phyloP scores from a whole-genome alignment of 2,888 invertebrate genomes.

The Orchesellides sinensis region DNA sequence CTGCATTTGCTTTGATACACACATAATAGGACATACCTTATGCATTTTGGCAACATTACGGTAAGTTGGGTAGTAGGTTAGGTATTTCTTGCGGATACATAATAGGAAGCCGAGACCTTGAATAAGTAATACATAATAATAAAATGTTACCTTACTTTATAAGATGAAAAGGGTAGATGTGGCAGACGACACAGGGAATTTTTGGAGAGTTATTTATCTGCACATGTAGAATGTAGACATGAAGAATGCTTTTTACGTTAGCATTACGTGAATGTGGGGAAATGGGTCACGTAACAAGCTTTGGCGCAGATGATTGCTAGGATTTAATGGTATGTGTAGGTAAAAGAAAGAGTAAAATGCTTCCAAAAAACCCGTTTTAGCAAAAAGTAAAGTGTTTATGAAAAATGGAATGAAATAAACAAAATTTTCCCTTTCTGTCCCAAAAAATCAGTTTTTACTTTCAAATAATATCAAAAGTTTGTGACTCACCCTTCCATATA shows the following conservation, averaged over 20 bases:
- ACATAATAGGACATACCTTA: not conserved
- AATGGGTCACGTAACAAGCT: constrained; percentile 49
- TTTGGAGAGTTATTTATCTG: not conserved
- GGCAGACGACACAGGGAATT: not conserved
- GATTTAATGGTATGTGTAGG: not conserved
- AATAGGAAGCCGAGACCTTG: constrained; percentile 51
- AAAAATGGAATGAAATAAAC: not conserved
- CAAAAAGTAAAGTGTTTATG: no score
- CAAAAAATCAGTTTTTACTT: not conserved
- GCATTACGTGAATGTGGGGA: constrained; percentile 32
- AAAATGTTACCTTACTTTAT: not conserved
- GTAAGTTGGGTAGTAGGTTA: not conserved
- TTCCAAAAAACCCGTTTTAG: no score
- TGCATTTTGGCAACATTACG: not conserved
- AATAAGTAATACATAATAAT: constrained; percentile 15
- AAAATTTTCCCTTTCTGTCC: not conserved
- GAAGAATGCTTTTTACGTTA: constrained; percentile 30
- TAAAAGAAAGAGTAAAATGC: not conserved
- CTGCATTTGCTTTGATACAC: not conserved
- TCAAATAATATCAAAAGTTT: not conserved
- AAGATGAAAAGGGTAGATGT: not conserved
- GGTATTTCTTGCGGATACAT: constrained; percentile 44
- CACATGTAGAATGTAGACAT: not conserved
- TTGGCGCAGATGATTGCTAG: constrained; percentile 31
- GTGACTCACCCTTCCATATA: not conserved